Percentiles rank a stretch among this genome's conserved stretches.
These are phyloP conservation scores for Diarsia dahlii DNA, from an alignment of 2,888 invertebrate genomes.

Conservation along the genomic window DNA sequence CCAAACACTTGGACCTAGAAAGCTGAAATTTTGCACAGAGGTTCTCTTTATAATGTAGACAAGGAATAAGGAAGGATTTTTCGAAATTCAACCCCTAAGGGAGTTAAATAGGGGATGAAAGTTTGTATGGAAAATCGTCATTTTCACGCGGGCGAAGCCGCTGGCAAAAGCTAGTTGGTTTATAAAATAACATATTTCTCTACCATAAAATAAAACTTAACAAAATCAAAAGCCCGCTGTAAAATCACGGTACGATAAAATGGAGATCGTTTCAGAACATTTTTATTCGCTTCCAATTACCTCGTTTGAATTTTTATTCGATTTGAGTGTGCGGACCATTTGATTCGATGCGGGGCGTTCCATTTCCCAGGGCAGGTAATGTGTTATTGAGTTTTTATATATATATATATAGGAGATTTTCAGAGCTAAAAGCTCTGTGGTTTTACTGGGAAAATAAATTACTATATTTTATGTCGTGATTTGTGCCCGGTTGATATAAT, in stretches of 20 bases:
- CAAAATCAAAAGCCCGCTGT: background rate
- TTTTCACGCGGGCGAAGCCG: no score
- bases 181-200: background rate
- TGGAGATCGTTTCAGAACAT: conserved; percentile 2
- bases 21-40: no score
- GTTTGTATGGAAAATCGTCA: no score
- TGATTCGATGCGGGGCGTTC: background rate
- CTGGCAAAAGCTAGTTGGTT: no score
- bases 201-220: background rate
- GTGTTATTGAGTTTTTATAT: background rate
- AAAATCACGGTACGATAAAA: conserved; percentile 31
- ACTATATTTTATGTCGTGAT: no score
- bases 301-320: conserved; percentile 39
- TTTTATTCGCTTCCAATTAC: conserved; percentile 33
- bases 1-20: no score
- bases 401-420: background rate
- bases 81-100: no score
- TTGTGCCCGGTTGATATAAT: background rate
- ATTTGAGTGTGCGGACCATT: conserved; percentile 4
- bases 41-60: no score
- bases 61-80: no score
- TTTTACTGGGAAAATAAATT: no score
- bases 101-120: no score
- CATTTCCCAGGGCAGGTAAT: background rate
- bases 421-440: no score